Conservation (phyloP, 2,113 vertebrate species). For the Paradisaea rubra region DNA sequence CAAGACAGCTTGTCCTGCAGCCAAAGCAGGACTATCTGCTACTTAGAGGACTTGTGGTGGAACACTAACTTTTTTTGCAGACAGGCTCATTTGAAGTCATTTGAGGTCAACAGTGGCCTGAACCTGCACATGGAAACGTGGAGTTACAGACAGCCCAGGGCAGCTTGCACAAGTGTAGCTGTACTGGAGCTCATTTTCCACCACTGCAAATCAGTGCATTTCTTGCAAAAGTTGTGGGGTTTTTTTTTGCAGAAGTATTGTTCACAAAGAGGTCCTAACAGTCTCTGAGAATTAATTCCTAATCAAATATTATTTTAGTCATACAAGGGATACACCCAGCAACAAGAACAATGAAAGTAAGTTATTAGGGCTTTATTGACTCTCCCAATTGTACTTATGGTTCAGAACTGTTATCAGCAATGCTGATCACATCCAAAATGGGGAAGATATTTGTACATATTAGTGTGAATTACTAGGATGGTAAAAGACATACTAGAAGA, state of each 20-base stretch:
- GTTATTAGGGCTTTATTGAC: not conserved
- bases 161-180: not conserved
- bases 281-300: not conserved
- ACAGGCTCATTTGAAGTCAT: not conserved
- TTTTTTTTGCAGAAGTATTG: not conserved
- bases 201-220: not conserved
- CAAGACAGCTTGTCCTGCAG: conserved; percentile 5
- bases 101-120: not conserved
- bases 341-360: not conserved
- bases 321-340: not conserved
- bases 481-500: not conserved
- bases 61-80: not conserved
- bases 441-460: not conserved
- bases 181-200: not conserved
- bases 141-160: not conserved
- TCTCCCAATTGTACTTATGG: not conserved
- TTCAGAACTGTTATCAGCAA: not conserved
- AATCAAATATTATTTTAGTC: not conserved
- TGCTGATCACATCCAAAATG: not conserved
- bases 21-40: not conserved
- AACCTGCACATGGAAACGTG: not conserved
- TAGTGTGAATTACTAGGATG: not conserved
- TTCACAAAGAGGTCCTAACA: not conserved
- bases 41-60: not conserved
- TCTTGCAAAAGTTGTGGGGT: not conserved